A percentile compares a stretch with the other conserved stretches of the same genome.
These are phyloP conservation scores for Coregonus sp. DNA, from an alignment of 2,797 vertebrate species.

Conservation along the genomic window DNA sequence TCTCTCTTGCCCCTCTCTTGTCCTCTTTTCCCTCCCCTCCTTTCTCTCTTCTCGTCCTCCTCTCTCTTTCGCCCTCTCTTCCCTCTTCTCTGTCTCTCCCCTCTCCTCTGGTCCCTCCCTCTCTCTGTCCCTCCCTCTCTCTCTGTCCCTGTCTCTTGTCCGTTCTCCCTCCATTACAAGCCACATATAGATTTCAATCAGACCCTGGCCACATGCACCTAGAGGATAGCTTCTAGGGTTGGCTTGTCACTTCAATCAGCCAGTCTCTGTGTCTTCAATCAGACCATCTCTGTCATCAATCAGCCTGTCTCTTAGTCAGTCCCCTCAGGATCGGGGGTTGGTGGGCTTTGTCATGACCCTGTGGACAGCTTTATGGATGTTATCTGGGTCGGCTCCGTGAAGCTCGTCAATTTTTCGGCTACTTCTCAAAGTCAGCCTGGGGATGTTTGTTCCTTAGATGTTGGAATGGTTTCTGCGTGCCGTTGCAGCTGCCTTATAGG, in stretches of 20 bases:
- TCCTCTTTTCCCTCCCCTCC: too few species aligned
- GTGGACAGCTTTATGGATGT: conserved; percentile 44
- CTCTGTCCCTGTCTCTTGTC: not conserved
- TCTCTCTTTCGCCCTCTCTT: not conserved
- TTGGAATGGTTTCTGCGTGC: not conserved
- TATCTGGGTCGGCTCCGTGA: conserved; percentile 28
- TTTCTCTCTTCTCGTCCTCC: too few species aligned
- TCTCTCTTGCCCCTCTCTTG: too few species aligned
- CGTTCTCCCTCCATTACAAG: not conserved
- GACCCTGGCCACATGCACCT: not conserved
- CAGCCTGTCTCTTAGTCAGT: not conserved
- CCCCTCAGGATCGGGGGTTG: not conserved
- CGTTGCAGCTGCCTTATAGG: not conserved
- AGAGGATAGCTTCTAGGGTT: not conserved
- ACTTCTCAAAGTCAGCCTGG: conserved; percentile 10
- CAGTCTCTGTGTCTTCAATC: not conserved
- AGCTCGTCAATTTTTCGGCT: not conserved
- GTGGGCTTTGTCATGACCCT: not conserved
- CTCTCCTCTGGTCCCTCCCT: not conserved
- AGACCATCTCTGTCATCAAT: not conserved
- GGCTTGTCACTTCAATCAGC: not conserved
- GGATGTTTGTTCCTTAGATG: conserved; percentile 18
- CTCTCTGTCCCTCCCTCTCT: conserved; percentile 26
- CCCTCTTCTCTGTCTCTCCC: too few species aligned
- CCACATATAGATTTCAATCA: not conserved